Evolutionary conservation across 2,888 invertebrate genomes (phyloP), one percentile per base, ranked within the genome.

Genomic region (Eupsilia transversa): DNA sequence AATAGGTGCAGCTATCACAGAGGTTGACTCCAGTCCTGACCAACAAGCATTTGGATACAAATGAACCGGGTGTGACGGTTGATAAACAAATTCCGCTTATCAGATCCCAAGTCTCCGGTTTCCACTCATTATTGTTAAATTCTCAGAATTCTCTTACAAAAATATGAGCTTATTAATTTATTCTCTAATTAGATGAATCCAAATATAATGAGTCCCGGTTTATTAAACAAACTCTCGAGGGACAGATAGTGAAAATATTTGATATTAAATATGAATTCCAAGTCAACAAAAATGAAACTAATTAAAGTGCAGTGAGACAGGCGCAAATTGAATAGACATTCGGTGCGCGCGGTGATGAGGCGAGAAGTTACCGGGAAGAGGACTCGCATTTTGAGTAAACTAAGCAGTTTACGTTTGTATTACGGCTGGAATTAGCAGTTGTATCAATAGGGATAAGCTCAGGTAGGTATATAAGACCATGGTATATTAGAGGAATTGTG

Each of bases 281-380:
- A 61, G 41, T 27, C 33, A 61, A 60, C 80, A 54, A 35, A 71
- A 74, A 71, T 61, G 3, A 54, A 57, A 82, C 54, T 82, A 74
- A 85, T 85, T 65, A 64, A 60, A 77, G 46, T 60, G 74, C 81
- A 73, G 35, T 63, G 54, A 56, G 64, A 72, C 67, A 75, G 61
- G 43, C 61, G 71, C 60, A 63, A 79, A 75, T 72, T 66, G 23
- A 80, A 72, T 74, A 70, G 61, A 68, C 54, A 61, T 72, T 74
- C 30, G 57, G 54, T 52, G 57, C 61, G 35, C 20, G 43, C 49
- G 20, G 30, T 75, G 80, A 72, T 52, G 59, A 65, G 38, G 60
- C n/a, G 46, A 60, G 33, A 57, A 59, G 59, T 76, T 56, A 49
- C 35, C 41, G 27, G 30, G 35, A 54, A 67, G 68, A 63, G 61